phyloP scores from a whole-genome alignment of 2,888 invertebrate species.

The Leucozona laternaria region DNA sequence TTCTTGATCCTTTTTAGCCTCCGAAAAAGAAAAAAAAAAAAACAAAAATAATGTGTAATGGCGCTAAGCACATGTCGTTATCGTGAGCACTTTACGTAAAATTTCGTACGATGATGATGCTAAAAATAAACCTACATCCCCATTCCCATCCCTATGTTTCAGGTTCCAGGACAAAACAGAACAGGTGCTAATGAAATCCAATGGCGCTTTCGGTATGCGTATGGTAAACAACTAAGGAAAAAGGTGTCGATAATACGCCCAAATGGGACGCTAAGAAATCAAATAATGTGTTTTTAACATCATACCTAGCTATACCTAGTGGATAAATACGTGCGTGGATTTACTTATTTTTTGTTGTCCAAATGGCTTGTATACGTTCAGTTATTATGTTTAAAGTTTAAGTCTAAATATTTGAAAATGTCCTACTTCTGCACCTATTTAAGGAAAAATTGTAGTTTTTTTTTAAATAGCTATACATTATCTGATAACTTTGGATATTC shows the following conservation, averaged over 20 bases:
- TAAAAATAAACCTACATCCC: conserved; percentile 45
- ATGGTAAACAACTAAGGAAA: conserved; percentile 62
- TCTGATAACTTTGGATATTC: no score
- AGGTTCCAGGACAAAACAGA: conserved; percentile 41
- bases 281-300: conserved; percentile 63
- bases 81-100: conserved; percentile 58
- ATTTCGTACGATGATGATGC: conserved; percentile 30
- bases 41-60: conserved; percentile 38
- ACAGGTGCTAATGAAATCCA: conserved; percentile 72
- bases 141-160: background rate
- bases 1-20: conserved; percentile 54
- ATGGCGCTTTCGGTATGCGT: conserved; percentile 46
- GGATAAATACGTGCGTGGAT: conserved; percentile 52
- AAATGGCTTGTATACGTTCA: conserved; percentile 17
- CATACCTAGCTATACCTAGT: no score
- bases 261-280: conserved; percentile 68
- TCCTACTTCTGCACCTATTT: background rate
- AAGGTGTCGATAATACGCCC: conserved; percentile 67
- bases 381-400: conserved; percentile 11
- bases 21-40: conserved; percentile 23
- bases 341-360: conserved; percentile 44
- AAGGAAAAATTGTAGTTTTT: background rate
- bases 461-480: background rate
- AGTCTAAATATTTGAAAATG: background rate
- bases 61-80: conserved; percentile 72